A percentile compares a stretch with the other conserved stretches of the same genome.
Conservation (phyloP, 2,888 invertebrate species). For the Oasisia sp. region DNA sequence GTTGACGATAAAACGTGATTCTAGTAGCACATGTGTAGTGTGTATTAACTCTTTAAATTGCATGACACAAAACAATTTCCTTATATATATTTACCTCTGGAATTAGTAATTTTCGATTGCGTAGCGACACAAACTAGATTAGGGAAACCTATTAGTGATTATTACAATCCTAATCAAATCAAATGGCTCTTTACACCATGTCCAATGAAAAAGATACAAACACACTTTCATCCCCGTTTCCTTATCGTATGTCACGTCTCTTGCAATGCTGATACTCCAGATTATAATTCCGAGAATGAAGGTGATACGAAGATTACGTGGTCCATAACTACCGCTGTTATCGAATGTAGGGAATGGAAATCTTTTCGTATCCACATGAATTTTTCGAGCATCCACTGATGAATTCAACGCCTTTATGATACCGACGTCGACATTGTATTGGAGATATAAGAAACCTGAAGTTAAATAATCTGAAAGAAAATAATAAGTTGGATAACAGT, state of each 20-base stretch:
- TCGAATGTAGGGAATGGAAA: neutral
- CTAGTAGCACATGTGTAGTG: too few relatives aligned
- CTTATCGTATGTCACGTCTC: neutral
- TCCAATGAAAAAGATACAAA: neutral
- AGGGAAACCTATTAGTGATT: too few relatives aligned
- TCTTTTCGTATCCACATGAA: neutral
- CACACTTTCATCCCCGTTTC: neutral
- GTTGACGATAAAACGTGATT: too few relatives aligned
- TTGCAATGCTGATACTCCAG: neutral
- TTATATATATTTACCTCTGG: too few relatives aligned
- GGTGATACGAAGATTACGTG: neutral
- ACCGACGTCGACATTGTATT: neutral
- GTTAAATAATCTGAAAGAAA: neutral
- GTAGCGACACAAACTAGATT: too few relatives aligned
- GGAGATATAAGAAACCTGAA: conserved; percentile 4
- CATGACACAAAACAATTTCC: too few relatives aligned
- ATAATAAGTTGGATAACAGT: neutral
- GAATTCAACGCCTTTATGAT: neutral
- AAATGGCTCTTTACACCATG: neutral
- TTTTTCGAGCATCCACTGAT: neutral
- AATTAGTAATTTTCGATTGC: too few relatives aligned
- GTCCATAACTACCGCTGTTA: neutral
- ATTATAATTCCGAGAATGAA: neutral
- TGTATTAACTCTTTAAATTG: too few relatives aligned
- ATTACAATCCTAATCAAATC: too few relatives aligned